Conservation (phyloP, 1,140 invertebrate genomes). For the Aphidius ervi region DNA sequence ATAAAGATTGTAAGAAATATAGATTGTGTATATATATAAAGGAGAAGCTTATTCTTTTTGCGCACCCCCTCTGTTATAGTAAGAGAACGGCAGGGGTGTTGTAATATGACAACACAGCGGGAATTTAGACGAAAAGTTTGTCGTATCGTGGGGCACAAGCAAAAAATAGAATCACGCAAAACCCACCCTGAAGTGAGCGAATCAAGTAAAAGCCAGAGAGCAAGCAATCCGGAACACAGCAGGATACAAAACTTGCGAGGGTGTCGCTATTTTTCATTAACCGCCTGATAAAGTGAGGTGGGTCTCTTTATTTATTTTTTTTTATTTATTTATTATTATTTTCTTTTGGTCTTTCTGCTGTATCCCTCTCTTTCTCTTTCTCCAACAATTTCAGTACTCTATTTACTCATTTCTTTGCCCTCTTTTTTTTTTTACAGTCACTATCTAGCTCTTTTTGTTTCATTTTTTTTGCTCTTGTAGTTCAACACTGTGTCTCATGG, state of each 20-base stretch:
- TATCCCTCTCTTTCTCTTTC: constrained; percentile 1
- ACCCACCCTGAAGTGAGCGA: constrained; percentile 34
- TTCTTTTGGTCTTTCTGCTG: background rate
- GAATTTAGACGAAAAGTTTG: constrained; percentile 38
- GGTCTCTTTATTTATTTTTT: constrained; percentile 18
- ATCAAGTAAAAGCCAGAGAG: constrained; percentile 33
- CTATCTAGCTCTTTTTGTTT: no score
- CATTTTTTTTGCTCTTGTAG: no score
- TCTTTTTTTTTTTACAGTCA: constrained; percentile 1
- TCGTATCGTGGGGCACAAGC: constrained; percentile 9
- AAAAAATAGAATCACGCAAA: constrained; percentile 38
- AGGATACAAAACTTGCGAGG: constrained; percentile 34
- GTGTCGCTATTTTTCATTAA: constrained; percentile 50
- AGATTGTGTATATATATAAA: no score
- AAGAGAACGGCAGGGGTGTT: constrained; percentile 27
- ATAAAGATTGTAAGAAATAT: no score
- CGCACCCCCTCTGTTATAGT: constrained; percentile 1
- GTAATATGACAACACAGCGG: constrained; percentile 42
- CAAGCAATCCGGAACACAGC: constrained; percentile 42
- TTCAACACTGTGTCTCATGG: no score
- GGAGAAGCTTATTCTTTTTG: background rate
- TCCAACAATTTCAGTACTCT: constrained; percentile 1
- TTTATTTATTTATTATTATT: constrained; percentile 35
- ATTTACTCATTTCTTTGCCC: constrained; percentile 1
- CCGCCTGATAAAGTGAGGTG: constrained; percentile 36